A percentile compares a stretch with the other conserved stretches of the same genome.
Evolutionary conservation across 2,888 invertebrate genomes (phyloP).

Genomic region (Eudasyphora cyanicolor): DNA sequence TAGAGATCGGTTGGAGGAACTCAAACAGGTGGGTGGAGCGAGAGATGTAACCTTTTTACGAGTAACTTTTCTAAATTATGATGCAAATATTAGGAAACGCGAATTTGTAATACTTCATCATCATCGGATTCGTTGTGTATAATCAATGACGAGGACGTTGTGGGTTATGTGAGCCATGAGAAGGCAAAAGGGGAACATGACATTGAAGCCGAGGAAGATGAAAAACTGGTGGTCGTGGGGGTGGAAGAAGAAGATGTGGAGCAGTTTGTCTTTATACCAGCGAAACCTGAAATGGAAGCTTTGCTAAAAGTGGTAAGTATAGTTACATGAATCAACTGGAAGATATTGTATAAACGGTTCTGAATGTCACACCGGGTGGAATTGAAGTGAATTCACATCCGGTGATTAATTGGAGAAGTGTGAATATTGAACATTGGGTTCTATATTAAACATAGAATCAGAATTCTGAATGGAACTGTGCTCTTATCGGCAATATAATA

Average conservation of each 20-base stretch:
- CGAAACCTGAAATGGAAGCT: conserved; percentile 46
- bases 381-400: too few relatives aligned
- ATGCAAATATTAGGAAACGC: not conserved
- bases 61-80: not conserved
- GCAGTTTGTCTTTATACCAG: conserved; percentile 7
- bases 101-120: not conserved
- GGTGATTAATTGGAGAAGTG: too few relatives aligned
- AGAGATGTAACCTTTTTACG: not conserved
- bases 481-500: too few relatives aligned
- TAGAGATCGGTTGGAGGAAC: conserved; percentile 60
- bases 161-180: not conserved
- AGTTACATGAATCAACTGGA: too few relatives aligned
- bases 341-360: too few relatives aligned
- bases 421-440: too few relatives aligned
- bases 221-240: not conserved
- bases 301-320: conserved; percentile 58
- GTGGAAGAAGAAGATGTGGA: conserved; percentile 30
- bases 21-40: conserved; percentile 52
- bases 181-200: not conserved
- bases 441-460: too few relatives aligned
- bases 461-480: too few relatives aligned
- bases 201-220: not conserved
- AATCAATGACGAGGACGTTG: conserved; percentile 46
- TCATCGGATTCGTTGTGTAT: conserved; percentile 51
- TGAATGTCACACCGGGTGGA: too few relatives aligned